Base-by-base conservation (phyloP, 2,888 invertebrate genomes). In the Dexiosoma caninum region DNA sequence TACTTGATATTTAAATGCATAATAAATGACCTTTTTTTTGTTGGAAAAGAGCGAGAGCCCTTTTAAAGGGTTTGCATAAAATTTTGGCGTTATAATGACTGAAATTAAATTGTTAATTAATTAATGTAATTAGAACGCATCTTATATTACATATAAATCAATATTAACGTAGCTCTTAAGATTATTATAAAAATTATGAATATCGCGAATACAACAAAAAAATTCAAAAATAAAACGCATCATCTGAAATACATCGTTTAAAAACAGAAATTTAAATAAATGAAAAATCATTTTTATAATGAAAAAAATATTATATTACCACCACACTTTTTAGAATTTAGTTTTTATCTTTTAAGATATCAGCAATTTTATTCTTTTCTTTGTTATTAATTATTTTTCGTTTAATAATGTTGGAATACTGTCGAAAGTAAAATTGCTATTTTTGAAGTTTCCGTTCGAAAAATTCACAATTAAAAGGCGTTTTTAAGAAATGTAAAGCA, bases 71-170 rank as follows among this genome's bases (percentile, higher is more conserved):
- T 19, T 51, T 37, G 53, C 5, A 59, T 57, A 19, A 62, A 55
- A 72, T 78, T 71, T 60, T 67, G 74, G 75, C 67, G 30, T 74
- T 71, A 55, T 57, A 21, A 8, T 67, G 79, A 82, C 78, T 82
- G 75, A 81, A 77, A 77, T 72, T 62, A 9, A 72, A 46, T 60
- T 60, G 62, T 57, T 77, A 76, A 76, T 44, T 51, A 46, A 59
- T 53, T 51, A 64, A 12, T 53, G 42, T 42, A 72, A 62, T 49
- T 62, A 16, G 7, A 77, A 49, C 35, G 51, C 66, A 62, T 51
- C 40, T 30, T 30, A 40, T 30, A 40, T 57, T 44, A 44, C 42
- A 60, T 55, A 44, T 57, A 46, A 42, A 60, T 76, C 53, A 72
- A 72, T 62, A 78, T 60, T 69, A 46, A 57, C 51, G 19, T 77